Evolutionary conservation across 2,113 vertebrate species (phyloP).

Genomic region (Ammodytes marinus): DNA sequence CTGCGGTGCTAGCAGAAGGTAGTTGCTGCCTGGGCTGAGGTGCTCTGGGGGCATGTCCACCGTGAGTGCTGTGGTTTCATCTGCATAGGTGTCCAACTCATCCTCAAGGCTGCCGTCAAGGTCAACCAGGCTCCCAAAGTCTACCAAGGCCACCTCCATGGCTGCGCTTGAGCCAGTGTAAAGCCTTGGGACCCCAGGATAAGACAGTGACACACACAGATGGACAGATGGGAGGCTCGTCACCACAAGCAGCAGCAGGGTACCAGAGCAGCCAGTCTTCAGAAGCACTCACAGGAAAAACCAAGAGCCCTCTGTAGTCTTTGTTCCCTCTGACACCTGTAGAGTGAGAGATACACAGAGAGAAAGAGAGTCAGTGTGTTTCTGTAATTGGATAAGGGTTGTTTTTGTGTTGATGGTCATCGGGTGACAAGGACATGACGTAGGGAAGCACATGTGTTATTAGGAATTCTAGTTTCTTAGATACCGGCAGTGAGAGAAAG

Average conservation of each 20-base stretch:
- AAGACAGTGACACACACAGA: constrained; percentile 18
- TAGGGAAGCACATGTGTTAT: constrained; percentile 32
- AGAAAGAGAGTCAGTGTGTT: constrained; percentile 42
- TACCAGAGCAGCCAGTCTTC: constrained; percentile 22
- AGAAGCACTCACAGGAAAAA: constrained; percentile 34
- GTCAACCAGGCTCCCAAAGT: constrained; percentile 90
- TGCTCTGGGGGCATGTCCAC: constrained; percentile 72
- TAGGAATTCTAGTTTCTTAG: constrained; percentile 49
- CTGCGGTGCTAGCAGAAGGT: constrained; percentile 35
- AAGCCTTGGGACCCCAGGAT: constrained; percentile 51
- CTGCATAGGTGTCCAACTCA: constrained; percentile 83
- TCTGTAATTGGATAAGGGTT: neutral
- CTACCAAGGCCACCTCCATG: constrained; percentile 94
- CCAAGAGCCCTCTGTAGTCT: neutral
- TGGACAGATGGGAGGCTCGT: constrained; percentile 25
- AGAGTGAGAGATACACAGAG: constrained; percentile 44
- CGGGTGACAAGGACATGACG: constrained; percentile 21
- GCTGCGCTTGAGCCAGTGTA: constrained; percentile 77
- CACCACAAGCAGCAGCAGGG: constrained; percentile 13
- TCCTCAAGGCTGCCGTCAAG: constrained; percentile 76
- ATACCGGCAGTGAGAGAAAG: constrained; percentile 18
- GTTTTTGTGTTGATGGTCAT: constrained; percentile 23
- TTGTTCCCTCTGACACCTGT: constrained; percentile 48
- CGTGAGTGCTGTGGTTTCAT: constrained; percentile 80
- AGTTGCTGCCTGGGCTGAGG: constrained; percentile 46